These are phyloP conservation scores for Lanistes nyassanus DNA, from an alignment of 1,140 invertebrate genomes.

Conservation along the genomic window DNA sequence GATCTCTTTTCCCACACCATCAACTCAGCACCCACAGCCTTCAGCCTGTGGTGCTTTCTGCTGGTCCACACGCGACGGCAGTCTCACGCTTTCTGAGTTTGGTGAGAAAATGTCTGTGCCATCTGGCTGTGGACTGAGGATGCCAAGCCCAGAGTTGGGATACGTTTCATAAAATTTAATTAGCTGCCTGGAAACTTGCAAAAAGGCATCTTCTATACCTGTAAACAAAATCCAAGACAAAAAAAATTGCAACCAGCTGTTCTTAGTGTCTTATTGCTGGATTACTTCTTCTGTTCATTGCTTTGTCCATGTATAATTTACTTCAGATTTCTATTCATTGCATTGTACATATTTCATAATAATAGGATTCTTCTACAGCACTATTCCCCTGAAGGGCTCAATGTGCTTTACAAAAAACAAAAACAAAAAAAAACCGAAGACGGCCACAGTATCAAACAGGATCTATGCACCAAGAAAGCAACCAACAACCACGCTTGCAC, in stretches of 20 bases:
- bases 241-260: background rate
- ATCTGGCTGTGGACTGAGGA: constrained; percentile 24
- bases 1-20: no score
- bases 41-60: constrained; percentile 4
- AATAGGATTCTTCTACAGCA: no score
- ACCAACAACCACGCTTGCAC: no score
- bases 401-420: no score
- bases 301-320: background rate
- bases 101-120: constrained; percentile 28
- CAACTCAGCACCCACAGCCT: constrained; percentile 6
- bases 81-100: background rate
- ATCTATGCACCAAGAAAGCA: no score
- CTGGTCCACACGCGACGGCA: background rate
- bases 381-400: no score
- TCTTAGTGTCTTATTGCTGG: background rate
- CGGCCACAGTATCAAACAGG: no score
- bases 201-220: constrained; percentile 65
- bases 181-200: constrained; percentile 58
- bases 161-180: constrained; percentile 58
- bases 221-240: constrained; percentile 26
- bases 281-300: background rate
- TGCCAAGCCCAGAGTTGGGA: constrained; percentile 51
- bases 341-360: no score
- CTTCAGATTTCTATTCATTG: no score
- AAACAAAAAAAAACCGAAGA: no score